A percentile compares a stretch with the other conserved stretches of the same genome.
phyloP scores from a whole-genome alignment of 2,888 invertebrate genomes.

The Myopa testacea region DNA sequence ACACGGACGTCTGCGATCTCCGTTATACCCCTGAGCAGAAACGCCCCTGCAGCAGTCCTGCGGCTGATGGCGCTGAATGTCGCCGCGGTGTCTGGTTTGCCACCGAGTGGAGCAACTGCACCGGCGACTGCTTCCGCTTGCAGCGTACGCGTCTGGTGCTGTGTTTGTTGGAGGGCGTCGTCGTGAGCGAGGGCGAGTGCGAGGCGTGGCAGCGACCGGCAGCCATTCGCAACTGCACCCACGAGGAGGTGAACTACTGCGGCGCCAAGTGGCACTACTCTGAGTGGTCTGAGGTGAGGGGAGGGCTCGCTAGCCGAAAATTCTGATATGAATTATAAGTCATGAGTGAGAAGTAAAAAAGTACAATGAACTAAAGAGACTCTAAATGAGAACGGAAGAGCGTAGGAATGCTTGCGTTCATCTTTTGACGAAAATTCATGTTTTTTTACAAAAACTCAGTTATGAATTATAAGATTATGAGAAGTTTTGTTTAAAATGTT shows the following conservation, averaged over 20 bases:
- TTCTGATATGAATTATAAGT: neutral
- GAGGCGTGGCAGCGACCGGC: slow-evolving; percentile 75
- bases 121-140: slow-evolving; percentile 62
- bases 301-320: neutral
- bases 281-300: slow-evolving; percentile 72
- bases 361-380: too few relatives aligned
- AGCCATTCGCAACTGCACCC: slow-evolving; percentile 73
- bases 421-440: too few relatives aligned
- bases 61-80: slow-evolving; percentile 72
- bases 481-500: too few relatives aligned
- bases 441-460: too few relatives aligned
- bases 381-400: too few relatives aligned
- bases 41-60: slow-evolving; percentile 72
- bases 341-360: too few relatives aligned
- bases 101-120: slow-evolving; percentile 75
- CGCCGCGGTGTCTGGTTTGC: slow-evolving; percentile 82
- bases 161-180: slow-evolving; percentile 55
- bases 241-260: slow-evolving; percentile 56
- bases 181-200: slow-evolving; percentile 63
- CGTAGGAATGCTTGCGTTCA: too few relatives aligned
- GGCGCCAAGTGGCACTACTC: slow-evolving; percentile 71
- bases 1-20: slow-evolving; percentile 73
- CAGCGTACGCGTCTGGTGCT: slow-evolving; percentile 54
- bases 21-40: slow-evolving; percentile 73
- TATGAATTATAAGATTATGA: too few relatives aligned